Percentiles rank a stretch among this genome's conserved stretches.
Evolutionary conservation across 2,797 vertebrate genomes (phyloP).

Genomic region (Oceanodroma leucorhoa): DNA sequence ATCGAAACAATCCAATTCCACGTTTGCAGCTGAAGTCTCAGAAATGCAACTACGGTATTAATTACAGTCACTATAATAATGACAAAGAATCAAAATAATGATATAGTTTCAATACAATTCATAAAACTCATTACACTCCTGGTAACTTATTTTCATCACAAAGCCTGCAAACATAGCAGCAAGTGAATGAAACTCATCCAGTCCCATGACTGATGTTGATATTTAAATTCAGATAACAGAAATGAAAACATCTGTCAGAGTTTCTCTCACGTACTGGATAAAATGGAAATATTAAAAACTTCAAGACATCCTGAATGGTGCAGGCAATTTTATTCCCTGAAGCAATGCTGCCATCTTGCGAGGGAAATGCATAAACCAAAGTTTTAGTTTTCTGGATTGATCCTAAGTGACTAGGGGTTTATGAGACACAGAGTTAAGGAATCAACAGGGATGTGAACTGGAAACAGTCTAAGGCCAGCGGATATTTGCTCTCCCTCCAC

Average conservation of each 20-base stretch:
- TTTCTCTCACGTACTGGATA: not conserved
- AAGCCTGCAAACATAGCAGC: not conserved
- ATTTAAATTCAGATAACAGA: not conserved
- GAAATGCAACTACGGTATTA: not conserved
- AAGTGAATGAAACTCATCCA: not conserved
- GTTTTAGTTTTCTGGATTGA: not conserved
- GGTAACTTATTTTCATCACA: not conserved
- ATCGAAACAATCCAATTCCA: not conserved
- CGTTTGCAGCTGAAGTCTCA: not conserved
- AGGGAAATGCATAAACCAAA: not conserved
- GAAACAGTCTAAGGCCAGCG: not conserved
- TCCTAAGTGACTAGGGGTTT: not conserved
- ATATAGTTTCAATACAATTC: not conserved
- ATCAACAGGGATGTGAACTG: not conserved
- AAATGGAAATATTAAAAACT: not conserved
- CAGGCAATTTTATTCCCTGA: not conserved
- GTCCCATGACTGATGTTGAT: not conserved
- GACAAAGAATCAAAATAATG: not conserved
- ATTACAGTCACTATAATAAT: not conserved
- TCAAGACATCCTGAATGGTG: not conserved
- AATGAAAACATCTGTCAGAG: not conserved
- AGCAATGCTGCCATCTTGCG: slow-evolving; percentile 64
- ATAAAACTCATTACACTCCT: not conserved
- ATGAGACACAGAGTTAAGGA: not conserved
- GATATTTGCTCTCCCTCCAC: not conserved